These are phyloP conservation scores for Nemoura dubitans DNA, from an alignment of 2,888 invertebrate species.

Conservation along the genomic window DNA sequence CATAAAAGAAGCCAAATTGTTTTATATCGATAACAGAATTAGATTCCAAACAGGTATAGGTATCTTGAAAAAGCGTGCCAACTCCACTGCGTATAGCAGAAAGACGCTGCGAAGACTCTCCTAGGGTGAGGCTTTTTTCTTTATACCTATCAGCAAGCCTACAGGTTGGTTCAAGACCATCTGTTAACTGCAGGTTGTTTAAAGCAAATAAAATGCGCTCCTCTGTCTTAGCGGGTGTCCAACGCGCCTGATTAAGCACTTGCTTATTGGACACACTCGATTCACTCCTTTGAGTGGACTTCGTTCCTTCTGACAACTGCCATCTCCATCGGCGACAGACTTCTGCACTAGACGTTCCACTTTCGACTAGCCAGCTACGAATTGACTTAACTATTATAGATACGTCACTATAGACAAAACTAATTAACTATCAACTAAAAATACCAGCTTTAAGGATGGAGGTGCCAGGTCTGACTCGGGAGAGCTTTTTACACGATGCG, in stretches of 20 bases:
- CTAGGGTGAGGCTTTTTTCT: background rate
- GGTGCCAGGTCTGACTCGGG: background rate
- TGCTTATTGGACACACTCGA: background rate
- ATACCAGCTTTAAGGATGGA: background rate
- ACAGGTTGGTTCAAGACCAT: background rate
- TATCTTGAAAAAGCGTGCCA: too few relatives aligned
- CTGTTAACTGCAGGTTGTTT: background rate
- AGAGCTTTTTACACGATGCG: too few relatives aligned
- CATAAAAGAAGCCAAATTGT: background rate
- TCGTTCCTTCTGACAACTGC: background rate
- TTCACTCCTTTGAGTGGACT: background rate
- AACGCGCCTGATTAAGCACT: background rate
- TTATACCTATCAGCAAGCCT: background rate
- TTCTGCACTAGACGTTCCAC: background rate
- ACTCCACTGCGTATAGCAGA: too few relatives aligned
- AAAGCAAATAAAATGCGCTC: background rate
- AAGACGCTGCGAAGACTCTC: too few relatives aligned
- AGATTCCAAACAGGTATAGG: too few relatives aligned
- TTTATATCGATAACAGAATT: too few relatives aligned
- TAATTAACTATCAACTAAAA: background rate
- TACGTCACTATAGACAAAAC: background rate
- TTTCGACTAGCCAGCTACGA: background rate
- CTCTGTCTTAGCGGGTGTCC: background rate
- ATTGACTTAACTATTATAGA: background rate
- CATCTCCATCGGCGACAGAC: background rate